Percentiles rank a stretch among this genome's conserved stretches.
Conservation (phyloP, 37 sponge, comb jelly and placozoan species). For the Eunapius fragilis region DNA sequence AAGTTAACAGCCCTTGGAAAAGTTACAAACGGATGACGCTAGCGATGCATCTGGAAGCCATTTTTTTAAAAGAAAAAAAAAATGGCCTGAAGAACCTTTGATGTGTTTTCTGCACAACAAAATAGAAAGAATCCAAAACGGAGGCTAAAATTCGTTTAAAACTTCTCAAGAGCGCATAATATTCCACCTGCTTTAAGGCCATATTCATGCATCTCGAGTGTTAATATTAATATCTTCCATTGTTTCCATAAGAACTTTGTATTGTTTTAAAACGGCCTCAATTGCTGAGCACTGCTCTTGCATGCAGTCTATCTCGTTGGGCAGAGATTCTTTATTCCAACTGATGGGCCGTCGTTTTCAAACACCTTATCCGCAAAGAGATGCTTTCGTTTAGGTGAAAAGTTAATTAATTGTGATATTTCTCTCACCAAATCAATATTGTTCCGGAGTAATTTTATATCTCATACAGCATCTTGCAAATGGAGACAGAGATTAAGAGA, state of each 20-base stretch:
- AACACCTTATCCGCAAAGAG: conserved; percentile 32
- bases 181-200: conserved; percentile 63
- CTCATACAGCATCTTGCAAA: conserved; percentile 51
- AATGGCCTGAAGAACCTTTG: conserved; percentile 49
- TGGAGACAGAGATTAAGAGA: conserved; percentile 68
- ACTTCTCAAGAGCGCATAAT: conserved; percentile 49
- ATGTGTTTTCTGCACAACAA: conserved; percentile 48
- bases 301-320: conserved; percentile 69
- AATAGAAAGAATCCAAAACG: conserved; percentile 42
- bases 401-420: conserved; percentile 37
- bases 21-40: no score
- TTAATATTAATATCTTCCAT: conserved; percentile 56
- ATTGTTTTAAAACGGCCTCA: conserved; percentile 42
- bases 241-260: conserved; percentile 38
- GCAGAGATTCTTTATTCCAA: conserved; percentile 49
- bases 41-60: conserved; percentile 42
- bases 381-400: conserved; percentile 58
- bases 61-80: conserved; percentile 51
- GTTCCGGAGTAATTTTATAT: conserved; percentile 24
- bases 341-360: conserved; percentile 10
- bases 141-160: conserved; percentile 56
- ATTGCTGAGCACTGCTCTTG: conserved; percentile 55
- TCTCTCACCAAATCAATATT: conserved; percentile 58
- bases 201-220: conserved; percentile 66
- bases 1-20: no score